Base-by-base conservation (phyloP, 1,140 invertebrate genomes). In the Plodia interpunctella region DNA sequence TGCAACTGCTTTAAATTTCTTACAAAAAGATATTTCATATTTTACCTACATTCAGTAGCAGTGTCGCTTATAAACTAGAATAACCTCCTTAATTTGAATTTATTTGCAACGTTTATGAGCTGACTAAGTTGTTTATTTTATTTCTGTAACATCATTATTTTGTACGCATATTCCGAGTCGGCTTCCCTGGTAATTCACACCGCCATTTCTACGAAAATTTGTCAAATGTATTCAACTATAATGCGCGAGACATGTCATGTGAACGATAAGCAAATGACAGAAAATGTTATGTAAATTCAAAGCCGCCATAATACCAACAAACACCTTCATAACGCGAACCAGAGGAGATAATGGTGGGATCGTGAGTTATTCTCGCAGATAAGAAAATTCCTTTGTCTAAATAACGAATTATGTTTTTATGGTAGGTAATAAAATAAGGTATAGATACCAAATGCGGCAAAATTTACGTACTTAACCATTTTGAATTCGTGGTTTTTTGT, bases 201-300 rank as follows among this genome's bases (percentile, higher is more conserved):
- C 72, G 70, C 59, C 65, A 65, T 59, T 69, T 71, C 60, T 68
- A 74, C 75, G 80, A 79, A 83, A 78, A 77, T 81, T 88, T 82
- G 79, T 85, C 78, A 85, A 83, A 83, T 84, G 76, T 83, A 83
- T 85, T 85, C 82, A 77, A 76, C 76, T 79, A 74, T 80, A 86
- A 81, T 88, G 77, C 77, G 75, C 80, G 70, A 76, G 73, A 79
- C 70, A 80, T 83, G 82, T 88, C 82, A 86, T 82, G 78, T 83
- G 77, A 79, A 66, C 82, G 83, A 88, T 86, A 86, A 86, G 82
- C 80, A 80, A 88, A 85, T 85, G 80, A 86, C 82, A 81, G 76
- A 85, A 86, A 85, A 85, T 83, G 82, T 83, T 88, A 88, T 88
- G 79, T 88, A 83, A 86, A 85, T 88, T 80, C 72, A 68, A 85